phyloP scores from a whole-genome alignment of 2,888 invertebrate genomes.

The Drosophila atroscutellata region DNA sequence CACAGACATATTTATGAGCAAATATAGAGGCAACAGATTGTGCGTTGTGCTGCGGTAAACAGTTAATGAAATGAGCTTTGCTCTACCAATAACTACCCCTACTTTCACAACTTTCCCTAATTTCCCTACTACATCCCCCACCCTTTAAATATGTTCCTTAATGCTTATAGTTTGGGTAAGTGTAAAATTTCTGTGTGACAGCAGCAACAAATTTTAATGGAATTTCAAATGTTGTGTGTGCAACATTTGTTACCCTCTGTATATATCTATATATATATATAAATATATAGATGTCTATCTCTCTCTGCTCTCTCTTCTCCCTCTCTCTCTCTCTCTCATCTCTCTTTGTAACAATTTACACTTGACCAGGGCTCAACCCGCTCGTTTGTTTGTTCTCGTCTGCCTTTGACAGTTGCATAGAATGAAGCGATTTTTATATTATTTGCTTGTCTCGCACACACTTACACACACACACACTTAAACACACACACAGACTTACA shows the following conservation, averaged over 20 bases:
- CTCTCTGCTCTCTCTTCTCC: constrained; percentile 4
- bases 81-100: constrained; percentile 19
- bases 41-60: constrained; percentile 56
- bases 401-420: constrained; percentile 65
- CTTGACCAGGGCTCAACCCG: constrained; percentile 62
- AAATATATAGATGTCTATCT: background rate
- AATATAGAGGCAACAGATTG: constrained; percentile 74
- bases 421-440: constrained; percentile 56
- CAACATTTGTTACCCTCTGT: constrained; percentile 14
- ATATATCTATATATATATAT: background rate
- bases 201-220: constrained; percentile 71
- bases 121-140: background rate
- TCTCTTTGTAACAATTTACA: constrained; percentile 54
- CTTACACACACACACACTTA: constrained; percentile 6
- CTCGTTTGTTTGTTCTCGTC: constrained; percentile 42
- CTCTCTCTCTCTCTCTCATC: background rate
- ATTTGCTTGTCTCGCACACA: constrained; percentile 49
- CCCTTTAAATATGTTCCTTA: constrained; percentile 55
- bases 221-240: constrained; percentile 68
- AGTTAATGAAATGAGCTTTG: constrained; percentile 73
- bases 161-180: constrained; percentile 29
- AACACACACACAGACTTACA: constrained; percentile 3
- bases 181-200: constrained; percentile 53
- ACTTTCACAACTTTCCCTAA: background rate
- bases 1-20: constrained; percentile 61